Evolutionary conservation across 2,888 invertebrate species (phyloP), one percentile per base, ranked within the genome.

Genomic region (Helleia helle): DNA sequence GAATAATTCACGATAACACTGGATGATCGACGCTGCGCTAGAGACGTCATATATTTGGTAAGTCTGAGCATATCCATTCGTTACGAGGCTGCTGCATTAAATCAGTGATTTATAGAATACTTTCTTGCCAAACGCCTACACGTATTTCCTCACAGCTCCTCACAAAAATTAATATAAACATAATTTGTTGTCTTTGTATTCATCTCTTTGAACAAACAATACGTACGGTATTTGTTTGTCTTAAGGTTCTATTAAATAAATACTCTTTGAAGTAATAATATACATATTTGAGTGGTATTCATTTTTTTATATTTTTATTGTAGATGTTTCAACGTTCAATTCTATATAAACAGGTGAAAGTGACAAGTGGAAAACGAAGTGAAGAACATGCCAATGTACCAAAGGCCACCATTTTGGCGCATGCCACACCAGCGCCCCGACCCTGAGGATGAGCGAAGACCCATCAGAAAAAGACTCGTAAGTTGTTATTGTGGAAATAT

Each of bases 341-440:
- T 8, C 8, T 15, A 4, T n/a, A 9, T 14, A 14, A 39, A 15
- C n/a, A n/a, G 17, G 27, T 30, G 11, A 28, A 17, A 40, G n/a
- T 9, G 22, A 7, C 8, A 22, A 8, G 4, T 7, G 22, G 22
- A 22, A 7, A 22, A 6, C 5, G 8, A 22, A 15, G 12, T 17
- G 5, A 17, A 26, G 25, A 17, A 31, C 15, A 87, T 88, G 87
- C 86, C 88, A 11, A 51, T 58, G 54, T 88, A 87, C 68, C 87
- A 89, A 62, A 77, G 89, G 52, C 89, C 89, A 36, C 79, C 89
- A 34, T 90, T 90, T 70, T 90, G 89, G 89, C 77, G 86, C 26
- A 71, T 87, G 29, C 87, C 87, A 4, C 72, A 74, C 49, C 71
- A 71, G 48, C 67, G 84, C 6, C 61, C 46, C 2, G 83, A 85